Percentiles rank a stretch among this genome's conserved stretches.
These are phyloP conservation scores for Alligator sinensis DNA, from an alignment of 2,113 vertebrate species.

Conservation along the genomic window DNA sequence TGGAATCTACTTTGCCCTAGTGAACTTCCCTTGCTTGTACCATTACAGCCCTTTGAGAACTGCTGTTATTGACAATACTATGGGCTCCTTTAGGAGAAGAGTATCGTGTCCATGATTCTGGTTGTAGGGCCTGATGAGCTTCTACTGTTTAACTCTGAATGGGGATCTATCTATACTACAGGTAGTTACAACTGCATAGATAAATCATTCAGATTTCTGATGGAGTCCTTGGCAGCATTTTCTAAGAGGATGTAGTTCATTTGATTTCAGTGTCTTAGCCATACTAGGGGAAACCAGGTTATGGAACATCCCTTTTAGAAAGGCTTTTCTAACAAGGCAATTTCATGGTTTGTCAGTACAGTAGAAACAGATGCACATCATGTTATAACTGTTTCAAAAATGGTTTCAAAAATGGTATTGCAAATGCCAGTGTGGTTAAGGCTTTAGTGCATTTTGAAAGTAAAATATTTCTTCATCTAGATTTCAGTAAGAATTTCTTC, in stretches of 20 bases:
- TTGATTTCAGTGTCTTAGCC: neutral
- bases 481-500: neutral
- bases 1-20: neutral
- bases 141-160: neutral
- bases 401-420: neutral
- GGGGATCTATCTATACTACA: neutral
- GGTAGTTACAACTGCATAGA: neutral
- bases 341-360: neutral
- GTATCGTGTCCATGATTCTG: neutral
- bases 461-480: neutral
- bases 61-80: neutral
- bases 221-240: neutral
- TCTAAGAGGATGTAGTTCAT: neutral
- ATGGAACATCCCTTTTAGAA: neutral
- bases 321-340: neutral
- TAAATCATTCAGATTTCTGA: neutral
- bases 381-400: neutral
- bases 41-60: neutral
- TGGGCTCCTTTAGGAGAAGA: neutral
- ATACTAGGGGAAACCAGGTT: neutral
- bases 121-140: neutral
- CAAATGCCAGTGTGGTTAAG: neutral
- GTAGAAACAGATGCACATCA: accelerated
- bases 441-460: neutral
- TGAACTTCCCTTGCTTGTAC: neutral